Base-by-base conservation (phyloP, 2,888 invertebrate species). In the Cecidostiba fungosa region DNA sequence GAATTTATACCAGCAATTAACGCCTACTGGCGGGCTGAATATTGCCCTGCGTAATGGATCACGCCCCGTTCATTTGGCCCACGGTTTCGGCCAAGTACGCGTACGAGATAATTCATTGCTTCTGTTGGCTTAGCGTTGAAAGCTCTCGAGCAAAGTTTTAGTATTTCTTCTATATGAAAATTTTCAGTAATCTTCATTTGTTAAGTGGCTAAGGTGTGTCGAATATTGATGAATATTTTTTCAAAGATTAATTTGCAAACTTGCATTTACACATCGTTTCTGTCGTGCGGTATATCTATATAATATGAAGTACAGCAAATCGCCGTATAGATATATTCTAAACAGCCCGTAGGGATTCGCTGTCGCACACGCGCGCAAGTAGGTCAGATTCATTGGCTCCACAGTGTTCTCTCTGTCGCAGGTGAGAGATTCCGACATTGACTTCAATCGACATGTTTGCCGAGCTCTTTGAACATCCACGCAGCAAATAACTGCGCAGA, bases 1-100 rank as follows among this genome's bases (percentile, higher is more conserved):
- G 47, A 83, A 83, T 83, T 83, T 69, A 83, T 77, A 50, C 59
- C 26, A 70, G 77, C 76, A 77, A 83, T 83, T 83, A 83, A 77
- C 26, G 77, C 39, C 77, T 32, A 77, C 54, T 77, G 59, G 59
- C 14, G 82, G 66, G 16, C 29, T 36, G 39, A 77, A 77, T 83
- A 83, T 83, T 83, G 39, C 70, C 19, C 54, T 3, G 16, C 10
- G 39, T 69, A 82, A 82, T 82, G 77, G 77, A 69, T 77, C 70
- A 70, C 82, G 54, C 6, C 39, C 70, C 54, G 77, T 59, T 83
- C 36, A 83, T 77, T 83, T 83, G 70, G 29, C 19, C 32, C 1
- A 29, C 54, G 70, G 39, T 50, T 50, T 50, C 23, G 74, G 29
- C 12, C 43, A 19, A 26, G 23, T 16, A 26, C 47, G 74, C 23